These are phyloP conservation scores for Microtus ochrogaster DNA, from an alignment of 2,113 vertebrate genomes.

Conservation along the genomic window DNA sequence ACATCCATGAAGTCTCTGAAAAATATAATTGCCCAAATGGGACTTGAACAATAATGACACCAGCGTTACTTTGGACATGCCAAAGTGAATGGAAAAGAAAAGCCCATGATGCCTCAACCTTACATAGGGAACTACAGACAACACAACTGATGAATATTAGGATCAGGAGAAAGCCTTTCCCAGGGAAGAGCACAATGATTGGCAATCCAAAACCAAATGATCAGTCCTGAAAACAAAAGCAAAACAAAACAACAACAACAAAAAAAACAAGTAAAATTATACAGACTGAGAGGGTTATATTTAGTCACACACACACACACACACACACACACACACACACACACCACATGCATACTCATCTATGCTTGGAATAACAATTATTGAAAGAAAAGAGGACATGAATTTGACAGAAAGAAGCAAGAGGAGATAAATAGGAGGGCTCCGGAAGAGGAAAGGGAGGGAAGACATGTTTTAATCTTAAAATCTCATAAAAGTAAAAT, in stretches of 20 bases:
- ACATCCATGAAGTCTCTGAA: neutral
- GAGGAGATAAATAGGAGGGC: neutral
- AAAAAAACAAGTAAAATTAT: neutral
- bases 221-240: neutral
- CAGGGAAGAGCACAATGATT: neutral
- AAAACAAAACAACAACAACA: too few species aligned
- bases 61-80: too few species aligned
- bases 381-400: neutral
- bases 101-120: neutral
- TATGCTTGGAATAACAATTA: neutral
- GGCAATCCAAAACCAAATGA: neutral
- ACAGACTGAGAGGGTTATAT: neutral
- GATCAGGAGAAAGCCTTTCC: neutral
- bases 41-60: neutral
- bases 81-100: neutral
- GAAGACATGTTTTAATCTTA: neutral
- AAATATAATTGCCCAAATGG: neutral
- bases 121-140: neutral
- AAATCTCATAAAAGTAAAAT: neutral
- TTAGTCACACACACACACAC: neutral
- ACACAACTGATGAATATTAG: neutral
- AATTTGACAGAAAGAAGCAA: neutral
- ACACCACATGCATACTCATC: too few species aligned
- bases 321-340: neutral
- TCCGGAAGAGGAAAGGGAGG: neutral